Conservation (phyloP, 2,797 vertebrate species). For the Labroides dimidiatus region DNA sequence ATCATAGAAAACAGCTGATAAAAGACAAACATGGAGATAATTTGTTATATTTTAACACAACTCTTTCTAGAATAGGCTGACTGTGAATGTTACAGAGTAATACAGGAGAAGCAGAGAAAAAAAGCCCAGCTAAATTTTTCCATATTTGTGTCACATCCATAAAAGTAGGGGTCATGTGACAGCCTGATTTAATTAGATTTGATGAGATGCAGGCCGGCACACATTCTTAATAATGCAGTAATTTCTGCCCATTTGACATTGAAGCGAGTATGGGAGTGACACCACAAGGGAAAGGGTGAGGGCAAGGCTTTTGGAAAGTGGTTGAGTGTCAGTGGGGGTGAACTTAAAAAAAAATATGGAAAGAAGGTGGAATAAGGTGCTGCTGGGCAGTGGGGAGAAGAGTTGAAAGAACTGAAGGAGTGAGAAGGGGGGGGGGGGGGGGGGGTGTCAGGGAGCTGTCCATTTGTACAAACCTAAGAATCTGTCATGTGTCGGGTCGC, state of each 20-base stretch:
- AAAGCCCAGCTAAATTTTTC: slow-evolving; percentile 12
- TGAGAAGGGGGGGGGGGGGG: slow-evolving; percentile 40
- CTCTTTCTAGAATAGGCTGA: slow-evolving; percentile 11
- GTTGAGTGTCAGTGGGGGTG: slow-evolving; percentile 42
- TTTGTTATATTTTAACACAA: neutral
- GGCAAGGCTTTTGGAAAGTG: slow-evolving; percentile 60
- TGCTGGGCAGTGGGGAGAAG: slow-evolving; percentile 16
- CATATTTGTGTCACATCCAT: slow-evolving; percentile 78
- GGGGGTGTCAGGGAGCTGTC: slow-evolving; percentile 89
- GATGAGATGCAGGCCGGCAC: slow-evolving; percentile 82
- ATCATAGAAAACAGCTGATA: slow-evolving; percentile 36
- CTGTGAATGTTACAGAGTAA: neutral
- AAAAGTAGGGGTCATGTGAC: slow-evolving; percentile 82
- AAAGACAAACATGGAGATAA: slow-evolving; percentile 11
- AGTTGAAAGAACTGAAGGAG: slow-evolving; percentile 48
- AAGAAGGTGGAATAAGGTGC: slow-evolving; percentile 22
- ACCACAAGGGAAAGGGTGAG: slow-evolving; percentile 43
- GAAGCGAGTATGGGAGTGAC: slow-evolving; percentile 60
- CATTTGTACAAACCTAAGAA: slow-evolving; percentile 96
- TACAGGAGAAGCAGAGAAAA: slow-evolving; percentile 1
- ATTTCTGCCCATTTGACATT: slow-evolving; percentile 92
- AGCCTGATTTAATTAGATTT: slow-evolving; percentile 90
- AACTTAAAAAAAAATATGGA: slow-evolving; percentile 8
- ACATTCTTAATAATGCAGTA: slow-evolving; percentile 94
- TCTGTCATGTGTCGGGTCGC: slow-evolving; percentile 95